phyloP scores from a whole-genome alignment of 2,888 invertebrate species.

The Dasypogon diadema region DNA sequence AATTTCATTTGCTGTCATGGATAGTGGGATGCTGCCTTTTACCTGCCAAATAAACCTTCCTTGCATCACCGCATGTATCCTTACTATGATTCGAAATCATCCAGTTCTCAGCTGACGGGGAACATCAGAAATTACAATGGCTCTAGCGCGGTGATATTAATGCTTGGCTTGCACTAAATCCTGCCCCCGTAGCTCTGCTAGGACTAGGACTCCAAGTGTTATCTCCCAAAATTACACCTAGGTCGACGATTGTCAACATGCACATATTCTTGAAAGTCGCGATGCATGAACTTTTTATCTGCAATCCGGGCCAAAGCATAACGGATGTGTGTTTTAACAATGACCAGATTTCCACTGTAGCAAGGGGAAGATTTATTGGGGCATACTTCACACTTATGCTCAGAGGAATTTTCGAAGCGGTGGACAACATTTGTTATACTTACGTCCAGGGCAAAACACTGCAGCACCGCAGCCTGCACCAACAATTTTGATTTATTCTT shows the following conservation, averaged over 20 bases:
- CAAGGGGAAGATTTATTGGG: constrained; percentile 53
- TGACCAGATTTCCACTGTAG: constrained; percentile 35
- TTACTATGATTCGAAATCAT: no score
- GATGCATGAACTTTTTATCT: constrained; percentile 35
- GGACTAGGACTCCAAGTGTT: no score
- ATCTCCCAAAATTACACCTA: constrained; percentile 22
- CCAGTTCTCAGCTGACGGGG: no score
- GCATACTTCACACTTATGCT: constrained; percentile 56
- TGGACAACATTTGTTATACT: constrained; percentile 54
- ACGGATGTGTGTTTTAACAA: constrained; percentile 43
- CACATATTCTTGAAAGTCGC: constrained; percentile 19
- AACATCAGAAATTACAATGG: no score
- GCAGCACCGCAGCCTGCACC: constrained; percentile 45
- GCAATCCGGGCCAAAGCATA: constrained; percentile 29
- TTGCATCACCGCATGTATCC: no score
- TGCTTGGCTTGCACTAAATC: no score
- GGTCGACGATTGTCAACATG: constrained; percentile 18
- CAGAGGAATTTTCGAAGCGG: constrained; percentile 53
- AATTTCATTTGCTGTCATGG: no score
- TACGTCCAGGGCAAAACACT: constrained; percentile 53
- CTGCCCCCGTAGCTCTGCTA: no score
- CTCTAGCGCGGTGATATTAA: no score
- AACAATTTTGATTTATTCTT: constrained; percentile 51
- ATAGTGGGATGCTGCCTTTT: no score
- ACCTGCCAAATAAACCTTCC: no score